Percentiles rank a stretch among this genome's conserved stretches.
Conservation (phyloP, 1,140 invertebrate genomes). For the Pachyrhynchus sulphureomaculatus region DNA sequence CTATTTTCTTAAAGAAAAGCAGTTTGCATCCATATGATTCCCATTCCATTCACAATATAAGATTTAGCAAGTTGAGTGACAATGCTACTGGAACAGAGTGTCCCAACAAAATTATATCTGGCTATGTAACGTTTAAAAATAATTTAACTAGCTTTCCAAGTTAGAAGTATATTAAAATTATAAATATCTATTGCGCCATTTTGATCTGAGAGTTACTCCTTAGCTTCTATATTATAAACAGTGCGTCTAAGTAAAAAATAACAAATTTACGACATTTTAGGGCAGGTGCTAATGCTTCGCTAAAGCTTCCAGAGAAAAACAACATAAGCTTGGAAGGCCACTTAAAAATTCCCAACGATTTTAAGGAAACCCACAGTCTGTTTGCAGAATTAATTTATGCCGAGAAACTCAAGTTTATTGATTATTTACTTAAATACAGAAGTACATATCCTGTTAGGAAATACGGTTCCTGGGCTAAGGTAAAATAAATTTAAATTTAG, state of each 20-base stretch:
- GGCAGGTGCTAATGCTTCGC: slow-evolving; percentile 59
- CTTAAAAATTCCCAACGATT: slow-evolving; percentile 59
- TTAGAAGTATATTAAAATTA: no score
- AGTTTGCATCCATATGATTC: no score
- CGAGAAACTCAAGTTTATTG: slow-evolving; percentile 35
- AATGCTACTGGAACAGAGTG: no score
- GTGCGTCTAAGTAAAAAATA: background rate
- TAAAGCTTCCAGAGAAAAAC: slow-evolving; percentile 53
- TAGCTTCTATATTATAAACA: background rate
- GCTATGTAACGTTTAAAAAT: no score
- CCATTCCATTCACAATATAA: no score
- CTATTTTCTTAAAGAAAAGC: no score
- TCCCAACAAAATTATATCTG: no score
- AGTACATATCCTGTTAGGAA: slow-evolving; percentile 29
- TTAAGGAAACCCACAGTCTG: slow-evolving; percentile 62
- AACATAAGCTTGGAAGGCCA: slow-evolving; percentile 57
- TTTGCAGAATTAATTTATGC: slow-evolving; percentile 54
- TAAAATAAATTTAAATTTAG: slow-evolving; percentile 18
- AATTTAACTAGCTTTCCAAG: no score
- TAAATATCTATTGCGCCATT: no score
- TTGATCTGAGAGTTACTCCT: no score
- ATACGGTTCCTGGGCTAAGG: slow-evolving; percentile 41
- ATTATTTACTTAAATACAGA: slow-evolving; percentile 44
- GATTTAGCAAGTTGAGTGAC: no score
- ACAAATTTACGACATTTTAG: slow-evolving; percentile 36